phyloP scores from a whole-genome alignment of 2,888 invertebrate genomes.

The Melanostoma mellinum region DNA sequence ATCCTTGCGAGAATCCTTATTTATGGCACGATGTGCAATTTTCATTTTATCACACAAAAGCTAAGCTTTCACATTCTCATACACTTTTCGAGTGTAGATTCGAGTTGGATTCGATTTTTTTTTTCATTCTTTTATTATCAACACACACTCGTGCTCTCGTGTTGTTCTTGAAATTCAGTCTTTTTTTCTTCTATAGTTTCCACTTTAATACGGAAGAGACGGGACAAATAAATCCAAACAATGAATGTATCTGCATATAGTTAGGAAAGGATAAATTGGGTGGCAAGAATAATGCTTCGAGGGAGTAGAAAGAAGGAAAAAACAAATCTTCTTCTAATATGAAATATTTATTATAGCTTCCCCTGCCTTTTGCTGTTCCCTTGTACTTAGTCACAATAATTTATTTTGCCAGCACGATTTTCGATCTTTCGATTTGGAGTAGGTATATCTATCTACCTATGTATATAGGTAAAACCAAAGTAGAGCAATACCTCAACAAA shows the following conservation, averaged over 20 bases:
- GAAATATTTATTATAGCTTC: conserved; percentile 31
- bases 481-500: conserved; percentile 3
- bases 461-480: neutral
- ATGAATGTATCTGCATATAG: conserved; percentile 56
- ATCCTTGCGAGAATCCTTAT: conserved; percentile 82
- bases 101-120: conserved; percentile 57
- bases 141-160: conserved; percentile 34
- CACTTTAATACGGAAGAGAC: conserved; percentile 41
- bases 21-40: conserved; percentile 81
- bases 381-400: conserved; percentile 25
- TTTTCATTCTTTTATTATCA: conserved; percentile 23
- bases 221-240: conserved; percentile 32
- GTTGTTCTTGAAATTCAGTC: conserved; percentile 1
- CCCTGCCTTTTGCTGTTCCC: neutral
- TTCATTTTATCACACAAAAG: conserved; percentile 82
- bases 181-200: conserved; percentile 51
- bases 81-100: conserved; percentile 62
- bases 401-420: conserved; percentile 16
- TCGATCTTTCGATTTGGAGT: neutral
- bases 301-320: conserved; percentile 4
- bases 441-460: neutral
- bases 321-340: conserved; percentile 53
- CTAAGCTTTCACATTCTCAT: conserved; percentile 76
- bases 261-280: conserved; percentile 34
- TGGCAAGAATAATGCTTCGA: neutral